Evolutionary conservation across 2,888 invertebrate genomes (phyloP), one percentile per base, ranked within the genome.

Genomic region (Tenthredo amoena): DNA sequence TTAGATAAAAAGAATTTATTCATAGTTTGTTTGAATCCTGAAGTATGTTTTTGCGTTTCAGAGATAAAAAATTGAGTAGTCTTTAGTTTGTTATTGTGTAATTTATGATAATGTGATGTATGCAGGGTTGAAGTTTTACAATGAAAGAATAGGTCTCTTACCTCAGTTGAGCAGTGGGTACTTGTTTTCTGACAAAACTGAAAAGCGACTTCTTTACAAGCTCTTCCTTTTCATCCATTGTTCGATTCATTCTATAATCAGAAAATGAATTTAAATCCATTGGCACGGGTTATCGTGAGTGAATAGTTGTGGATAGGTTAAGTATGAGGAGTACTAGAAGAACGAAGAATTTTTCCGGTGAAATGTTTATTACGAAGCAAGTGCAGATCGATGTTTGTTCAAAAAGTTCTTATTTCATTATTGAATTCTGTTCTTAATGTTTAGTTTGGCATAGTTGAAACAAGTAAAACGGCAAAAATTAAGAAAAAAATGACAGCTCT

Each of bases 161-260:
- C 94, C 94, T 96, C 89, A 98, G 93, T 94, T 98, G 96, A 55
- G 97, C 97, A 85, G 96, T 95, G n/a, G 97, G 97, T 89, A 97
- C 96, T 92, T 97, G 96, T 89, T 96, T 96, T 90, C 96, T 96
- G 55, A 98, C 96, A 93, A 98, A 98, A 90, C 96, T 95, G 94
- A 97, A 96, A 88, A 98, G 95, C 89, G 97, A 97, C 91, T 97
- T 96, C 94, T 97, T 97, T 77, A 98, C 97, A 89, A 96, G 94
- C 79, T 95, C 95, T 92, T 96, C 96, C 91, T 96, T 96, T 88
- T 96, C 96, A 87, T 95, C 95, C 93, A 95, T 95, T 88, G 95
- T 94, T 93, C 91, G 91, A 86, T 90, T 90, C 93, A 93, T 93
- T 87, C 93, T 93, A 82, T 34, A 89, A 89, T 81, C 50, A 86